Percentiles rank a stretch among this genome's conserved stretches.
These are phyloP conservation scores for Drosophila truncata DNA, from an alignment of 1,140 invertebrate species.

Conservation along the genomic window DNA sequence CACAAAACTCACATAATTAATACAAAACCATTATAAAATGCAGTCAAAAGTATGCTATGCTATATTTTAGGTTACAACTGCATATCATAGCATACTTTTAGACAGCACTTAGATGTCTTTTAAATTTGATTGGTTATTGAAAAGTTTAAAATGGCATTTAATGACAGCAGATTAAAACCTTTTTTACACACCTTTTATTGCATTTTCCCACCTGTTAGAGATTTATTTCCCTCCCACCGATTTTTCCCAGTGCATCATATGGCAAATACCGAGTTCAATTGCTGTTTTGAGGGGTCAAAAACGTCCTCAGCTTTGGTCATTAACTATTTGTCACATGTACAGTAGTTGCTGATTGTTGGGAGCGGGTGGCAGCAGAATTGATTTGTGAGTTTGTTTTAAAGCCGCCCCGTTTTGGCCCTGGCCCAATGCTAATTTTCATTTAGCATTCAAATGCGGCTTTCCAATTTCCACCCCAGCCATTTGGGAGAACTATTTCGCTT, in stretches of 20 bases:
- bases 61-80: not conserved
- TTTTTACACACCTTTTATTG: not conserved
- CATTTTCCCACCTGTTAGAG: no score
- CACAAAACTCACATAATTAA: not conserved
- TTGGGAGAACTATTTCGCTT: slow-evolving; percentile 32
- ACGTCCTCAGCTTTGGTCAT: slow-evolving; percentile 51
- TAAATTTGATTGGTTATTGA: no score
- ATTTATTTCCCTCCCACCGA: not conserved
- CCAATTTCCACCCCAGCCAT: slow-evolving; percentile 11
- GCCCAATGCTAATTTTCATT: slow-evolving; percentile 59
- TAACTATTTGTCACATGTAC: slow-evolving; percentile 55
- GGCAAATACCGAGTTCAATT: slow-evolving; percentile 46
- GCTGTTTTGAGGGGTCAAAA: slow-evolving; percentile 54
- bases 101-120: no score
- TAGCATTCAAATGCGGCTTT: slow-evolving; percentile 35
- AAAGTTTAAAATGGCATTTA: not conserved
- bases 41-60: not conserved
- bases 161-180: not conserved
- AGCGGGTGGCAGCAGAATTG: slow-evolving; percentile 26
- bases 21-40: not conserved
- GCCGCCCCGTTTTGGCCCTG: slow-evolving; percentile 23
- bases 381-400: slow-evolving; percentile 29
- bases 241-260: slow-evolving; percentile 35
- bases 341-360: not conserved
- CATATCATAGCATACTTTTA: not conserved